Percentiles rank a stretch among this genome's conserved stretches.
These are phyloP conservation scores for Manis pentadactyla DNA, from an alignment of 2,797 vertebrate genomes.

Conservation along the genomic window DNA sequence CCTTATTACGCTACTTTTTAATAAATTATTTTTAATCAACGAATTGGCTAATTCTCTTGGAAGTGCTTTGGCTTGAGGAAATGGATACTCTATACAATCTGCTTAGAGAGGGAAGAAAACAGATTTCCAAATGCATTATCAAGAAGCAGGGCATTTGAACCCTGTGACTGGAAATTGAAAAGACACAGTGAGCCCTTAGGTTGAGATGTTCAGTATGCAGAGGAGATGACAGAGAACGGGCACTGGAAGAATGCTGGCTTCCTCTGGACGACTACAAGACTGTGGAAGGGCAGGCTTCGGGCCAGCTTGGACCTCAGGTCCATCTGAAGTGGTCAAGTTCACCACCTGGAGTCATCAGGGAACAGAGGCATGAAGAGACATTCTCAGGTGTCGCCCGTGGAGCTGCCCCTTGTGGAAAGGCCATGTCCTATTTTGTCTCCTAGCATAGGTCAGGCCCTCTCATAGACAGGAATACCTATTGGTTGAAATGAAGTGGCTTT, in stretches of 20 bases:
- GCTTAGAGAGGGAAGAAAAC: slow-evolving; percentile 43
- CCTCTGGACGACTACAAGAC: not conserved
- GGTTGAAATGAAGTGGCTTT: slow-evolving; percentile 60
- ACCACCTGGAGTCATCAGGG: not conserved
- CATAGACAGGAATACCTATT: not conserved
- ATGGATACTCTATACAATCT: slow-evolving; percentile 51
- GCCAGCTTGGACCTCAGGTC: slow-evolving; percentile 55
- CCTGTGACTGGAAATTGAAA: slow-evolving; percentile 31
- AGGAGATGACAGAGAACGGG: not conserved
- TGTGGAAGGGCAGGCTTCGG: slow-evolving; percentile 45
- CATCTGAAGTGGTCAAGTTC: not conserved
- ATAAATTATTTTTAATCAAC: not conserved
- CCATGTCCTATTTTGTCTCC: slow-evolving; percentile 26
- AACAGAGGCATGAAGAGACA: not conserved
- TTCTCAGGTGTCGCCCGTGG: not conserved
- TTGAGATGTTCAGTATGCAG: not conserved
- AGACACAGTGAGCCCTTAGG: slow-evolving; percentile 32
- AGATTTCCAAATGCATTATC: slow-evolving; percentile 58
- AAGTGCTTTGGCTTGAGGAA: slow-evolving; percentile 71
- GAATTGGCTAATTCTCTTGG: slow-evolving; percentile 64
- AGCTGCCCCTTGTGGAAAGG: not conserved
- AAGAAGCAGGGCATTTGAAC: slow-evolving; percentile 43
- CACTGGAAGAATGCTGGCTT: not conserved
- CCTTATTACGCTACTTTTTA: slow-evolving; percentile 59
- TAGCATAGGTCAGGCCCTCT: not conserved